Conservation (phyloP, 23 tunicate species). For the Phallusia fumigata region DNA sequence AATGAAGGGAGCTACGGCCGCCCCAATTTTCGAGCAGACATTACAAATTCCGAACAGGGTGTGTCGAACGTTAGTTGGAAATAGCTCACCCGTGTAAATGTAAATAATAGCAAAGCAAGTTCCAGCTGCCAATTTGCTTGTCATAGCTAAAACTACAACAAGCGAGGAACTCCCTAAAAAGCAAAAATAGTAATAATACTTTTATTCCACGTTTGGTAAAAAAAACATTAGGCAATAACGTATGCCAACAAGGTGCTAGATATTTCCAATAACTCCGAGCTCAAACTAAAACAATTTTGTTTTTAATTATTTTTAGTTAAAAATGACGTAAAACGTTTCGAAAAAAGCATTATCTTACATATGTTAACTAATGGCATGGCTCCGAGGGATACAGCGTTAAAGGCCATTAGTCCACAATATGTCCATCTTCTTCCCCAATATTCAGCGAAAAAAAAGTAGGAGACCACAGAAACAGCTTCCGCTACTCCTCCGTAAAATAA, state of each 20-base stretch:
- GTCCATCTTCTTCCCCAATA: background rate
- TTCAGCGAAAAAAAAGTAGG: background rate
- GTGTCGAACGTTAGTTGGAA: conserved; percentile 36
- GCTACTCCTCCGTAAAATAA: background rate
- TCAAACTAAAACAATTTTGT: no score
- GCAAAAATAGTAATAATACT: no score
- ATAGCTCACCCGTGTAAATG: conserved; percentile 27
- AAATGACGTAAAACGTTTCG: no score
- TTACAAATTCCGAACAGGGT: conserved; percentile 17
- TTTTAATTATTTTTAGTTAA: no score
- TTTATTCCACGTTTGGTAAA: no score
- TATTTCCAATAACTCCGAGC: no score
- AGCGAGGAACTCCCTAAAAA: background rate
- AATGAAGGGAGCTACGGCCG: conserved; percentile 33
- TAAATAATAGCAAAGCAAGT: conserved; percentile 18
- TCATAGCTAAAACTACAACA: conserved; percentile 24
- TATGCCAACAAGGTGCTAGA: no score
- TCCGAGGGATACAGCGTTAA: background rate
- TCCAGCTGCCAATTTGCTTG: conserved; percentile 28
- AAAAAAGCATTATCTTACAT: background rate
- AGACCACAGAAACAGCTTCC: background rate
- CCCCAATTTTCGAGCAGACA: conserved; percentile 32
- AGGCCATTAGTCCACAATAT: background rate
- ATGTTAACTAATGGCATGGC: background rate
- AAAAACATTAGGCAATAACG: no score